Evolutionary conservation across 2,888 invertebrate species (phyloP).

Genomic region (Heliconius erato): DNA sequence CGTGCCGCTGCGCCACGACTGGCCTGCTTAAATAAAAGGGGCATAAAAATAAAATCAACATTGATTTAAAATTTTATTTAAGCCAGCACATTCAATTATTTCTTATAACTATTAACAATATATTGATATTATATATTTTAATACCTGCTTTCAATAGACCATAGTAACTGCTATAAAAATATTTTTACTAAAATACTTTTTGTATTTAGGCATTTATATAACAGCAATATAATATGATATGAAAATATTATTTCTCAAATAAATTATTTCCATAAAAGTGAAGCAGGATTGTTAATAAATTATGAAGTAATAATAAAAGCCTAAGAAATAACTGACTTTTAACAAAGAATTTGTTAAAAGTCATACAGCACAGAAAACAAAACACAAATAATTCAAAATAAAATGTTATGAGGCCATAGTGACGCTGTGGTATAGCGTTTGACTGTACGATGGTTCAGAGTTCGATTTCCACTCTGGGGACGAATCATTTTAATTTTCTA

Average conservation of each 20-base stretch:
- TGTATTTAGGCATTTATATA: constrained; percentile 6
- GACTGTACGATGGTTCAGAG: background rate
- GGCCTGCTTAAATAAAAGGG: background rate
- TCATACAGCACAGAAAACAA: background rate
- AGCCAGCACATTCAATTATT: constrained; percentile 22
- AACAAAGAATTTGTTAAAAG: background rate
- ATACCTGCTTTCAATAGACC: constrained; percentile 13
- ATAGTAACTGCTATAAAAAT: constrained; percentile 1
- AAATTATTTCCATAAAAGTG: background rate
- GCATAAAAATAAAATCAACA: background rate
- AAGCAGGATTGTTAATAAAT: constrained; percentile 1
- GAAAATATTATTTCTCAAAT: constrained; percentile 15
- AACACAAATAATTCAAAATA: background rate
- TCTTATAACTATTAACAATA: constrained; percentile 26
- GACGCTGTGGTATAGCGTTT: background rate
- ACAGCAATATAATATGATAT: constrained; percentile 2
- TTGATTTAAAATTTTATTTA: constrained; percentile 18
- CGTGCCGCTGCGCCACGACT: too few species aligned
- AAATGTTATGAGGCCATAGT: background rate
- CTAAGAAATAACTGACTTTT: background rate
- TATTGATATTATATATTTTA: constrained; percentile 10
- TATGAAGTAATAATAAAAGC: constrained; percentile 7
- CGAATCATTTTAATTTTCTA: too few species aligned
- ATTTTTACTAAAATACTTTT: constrained; percentile 14
- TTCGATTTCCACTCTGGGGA: background rate